Conservation (phyloP, 2,888 invertebrate genomes). For the Bugulina stolonifera region DNA sequence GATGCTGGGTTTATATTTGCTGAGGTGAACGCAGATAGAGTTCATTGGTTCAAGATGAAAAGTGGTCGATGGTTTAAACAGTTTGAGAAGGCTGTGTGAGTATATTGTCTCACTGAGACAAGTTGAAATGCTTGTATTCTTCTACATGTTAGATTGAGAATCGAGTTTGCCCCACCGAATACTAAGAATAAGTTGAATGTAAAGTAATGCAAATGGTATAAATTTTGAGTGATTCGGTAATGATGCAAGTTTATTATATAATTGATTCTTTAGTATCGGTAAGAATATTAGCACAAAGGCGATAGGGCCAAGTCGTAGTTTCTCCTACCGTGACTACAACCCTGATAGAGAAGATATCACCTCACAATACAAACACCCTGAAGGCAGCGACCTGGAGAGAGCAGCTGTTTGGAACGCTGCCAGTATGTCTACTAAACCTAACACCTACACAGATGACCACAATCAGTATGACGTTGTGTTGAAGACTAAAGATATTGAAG, state of each 20-base stretch:
- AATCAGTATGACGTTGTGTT: background rate
- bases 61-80: conserved; percentile 29
- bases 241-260: too few species aligned
- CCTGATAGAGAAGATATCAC: conserved; percentile 31
- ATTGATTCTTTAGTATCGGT: conserved; percentile 11
- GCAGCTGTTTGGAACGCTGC: conserved; percentile 74
- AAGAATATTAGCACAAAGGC: conserved; percentile 25
- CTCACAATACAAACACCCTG: conserved; percentile 30
- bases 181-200: too few species aligned
- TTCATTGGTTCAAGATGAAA: conserved; percentile 63
- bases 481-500: conserved; percentile 27
- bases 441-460: conserved; percentile 30
- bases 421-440: conserved; percentile 30
- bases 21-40: conserved; percentile 89
- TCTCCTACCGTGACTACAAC: background rate
- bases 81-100: conserved; percentile 15
- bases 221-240: too few species aligned
- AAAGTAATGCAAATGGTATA: too few species aligned
- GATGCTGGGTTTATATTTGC: conserved; percentile 81
- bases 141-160: too few species aligned
- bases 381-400: conserved; percentile 61
- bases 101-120: too few species aligned
- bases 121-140: too few species aligned
- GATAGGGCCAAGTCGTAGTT: background rate
- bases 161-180: too few species aligned